These are phyloP conservation scores for Ceryle rudis DNA, from an alignment of 2,797 vertebrate species.

Conservation along the genomic window DNA sequence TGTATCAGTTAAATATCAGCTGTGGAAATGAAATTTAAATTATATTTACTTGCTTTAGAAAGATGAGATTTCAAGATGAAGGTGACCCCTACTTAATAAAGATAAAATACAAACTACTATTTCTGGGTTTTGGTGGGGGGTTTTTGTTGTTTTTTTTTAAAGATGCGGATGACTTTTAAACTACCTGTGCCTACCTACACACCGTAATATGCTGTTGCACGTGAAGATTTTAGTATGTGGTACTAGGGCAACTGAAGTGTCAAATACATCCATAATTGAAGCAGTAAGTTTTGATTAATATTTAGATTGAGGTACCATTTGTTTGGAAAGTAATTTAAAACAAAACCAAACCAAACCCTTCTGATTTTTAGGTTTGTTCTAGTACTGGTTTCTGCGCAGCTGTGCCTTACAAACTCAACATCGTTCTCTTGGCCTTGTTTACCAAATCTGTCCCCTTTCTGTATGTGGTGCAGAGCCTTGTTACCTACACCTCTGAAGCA, in stretches of 20 bases:
- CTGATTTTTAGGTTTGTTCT: neutral
- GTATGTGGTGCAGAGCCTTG: neutral
- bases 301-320: neutral
- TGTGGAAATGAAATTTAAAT: neutral
- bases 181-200: neutral
- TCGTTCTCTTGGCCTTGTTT: neutral
- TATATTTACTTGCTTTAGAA: neutral
- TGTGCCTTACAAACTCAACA: neutral
- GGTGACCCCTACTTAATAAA: neutral
- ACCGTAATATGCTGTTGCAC: accelerated
- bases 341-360: neutral
- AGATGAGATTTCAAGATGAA: neutral
- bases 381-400: neutral
- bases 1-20: neutral
- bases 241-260: neutral
- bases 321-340: neutral
- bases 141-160: neutral
- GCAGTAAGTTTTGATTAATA: neutral
- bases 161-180: neutral
- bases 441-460: neutral
- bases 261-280: neutral
- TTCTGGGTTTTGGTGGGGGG: neutral
- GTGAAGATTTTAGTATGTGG: neutral
- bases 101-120: neutral
- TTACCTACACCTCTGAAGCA: neutral